A percentile compares a stretch with the other conserved stretches of the same genome.
These are phyloP conservation scores for Spilosoma lubricipeda DNA, from an alignment of 2,888 invertebrate species.

Conservation along the genomic window DNA sequence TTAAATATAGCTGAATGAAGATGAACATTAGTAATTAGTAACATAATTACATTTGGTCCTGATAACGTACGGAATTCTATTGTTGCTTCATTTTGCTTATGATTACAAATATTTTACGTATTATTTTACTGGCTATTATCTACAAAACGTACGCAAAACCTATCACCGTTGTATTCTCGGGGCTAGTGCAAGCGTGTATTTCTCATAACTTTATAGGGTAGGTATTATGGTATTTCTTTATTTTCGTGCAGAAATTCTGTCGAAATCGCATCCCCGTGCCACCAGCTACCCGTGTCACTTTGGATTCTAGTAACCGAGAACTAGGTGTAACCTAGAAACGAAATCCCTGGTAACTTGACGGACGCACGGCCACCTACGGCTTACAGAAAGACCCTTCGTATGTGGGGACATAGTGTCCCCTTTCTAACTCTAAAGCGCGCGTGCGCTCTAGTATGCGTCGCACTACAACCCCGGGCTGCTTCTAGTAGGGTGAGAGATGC, in stretches of 20 bases:
- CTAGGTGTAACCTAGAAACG: background rate
- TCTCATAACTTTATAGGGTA: background rate
- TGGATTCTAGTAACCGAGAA: too few species aligned
- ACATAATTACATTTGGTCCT: background rate
- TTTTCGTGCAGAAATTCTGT: too few species aligned
- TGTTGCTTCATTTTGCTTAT: conserved; percentile 6
- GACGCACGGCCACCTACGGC: background rate
- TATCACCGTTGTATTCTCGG: background rate
- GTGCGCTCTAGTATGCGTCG: too few species aligned
- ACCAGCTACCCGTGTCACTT: too few species aligned
- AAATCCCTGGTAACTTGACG: background rate
- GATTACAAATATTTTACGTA: background rate
- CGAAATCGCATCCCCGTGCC: too few species aligned
- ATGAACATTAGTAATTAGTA: background rate
- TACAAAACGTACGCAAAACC: background rate
- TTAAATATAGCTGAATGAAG: background rate
- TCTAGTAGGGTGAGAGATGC: too few species aligned
- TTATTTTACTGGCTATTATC: background rate
- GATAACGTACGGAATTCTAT: conserved; percentile 1
- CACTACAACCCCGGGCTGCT: too few species aligned
- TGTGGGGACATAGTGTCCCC: background rate
- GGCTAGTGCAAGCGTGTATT: background rate
- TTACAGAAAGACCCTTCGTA: background rate
- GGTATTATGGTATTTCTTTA: background rate
- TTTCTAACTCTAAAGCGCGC: background rate